A percentile compares a stretch with the other conserved stretches of the same genome.
Conservation (phyloP, 2,797 vertebrate genomes). For the Amblyopsis hoosieri region DNA sequence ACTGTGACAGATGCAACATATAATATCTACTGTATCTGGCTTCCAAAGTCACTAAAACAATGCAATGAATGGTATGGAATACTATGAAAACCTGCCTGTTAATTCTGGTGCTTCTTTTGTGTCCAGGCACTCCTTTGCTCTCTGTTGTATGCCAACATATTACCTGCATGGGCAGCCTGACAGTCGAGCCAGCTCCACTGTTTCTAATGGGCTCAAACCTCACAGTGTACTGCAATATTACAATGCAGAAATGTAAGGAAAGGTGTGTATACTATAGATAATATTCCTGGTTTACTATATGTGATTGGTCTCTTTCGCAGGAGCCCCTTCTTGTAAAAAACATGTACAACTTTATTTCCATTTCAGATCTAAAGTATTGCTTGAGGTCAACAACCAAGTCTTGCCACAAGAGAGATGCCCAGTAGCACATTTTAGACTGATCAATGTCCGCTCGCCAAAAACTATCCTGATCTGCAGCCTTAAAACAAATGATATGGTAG, state of each 20-base stretch:
- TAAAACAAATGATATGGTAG: rapidly evolving
- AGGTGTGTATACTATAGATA: neutral
- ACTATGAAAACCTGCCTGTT: neutral
- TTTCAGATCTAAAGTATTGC: conserved; percentile 39
- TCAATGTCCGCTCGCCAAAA: conserved; percentile 40
- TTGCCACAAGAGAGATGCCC: conserved; percentile 53
- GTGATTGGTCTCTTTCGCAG: neutral
- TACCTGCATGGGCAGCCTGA: conserved; percentile 47
- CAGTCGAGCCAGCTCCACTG: conserved; percentile 46
- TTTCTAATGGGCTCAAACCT: conserved; percentile 72
- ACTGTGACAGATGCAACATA: neutral
- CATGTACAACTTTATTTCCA: conserved; percentile 1
- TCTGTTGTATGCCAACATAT: neutral
- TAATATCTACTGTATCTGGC: neutral
- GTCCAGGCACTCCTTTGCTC: conserved; percentile 31
- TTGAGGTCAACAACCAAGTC: conserved; percentile 58
- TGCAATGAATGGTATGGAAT: neutral
- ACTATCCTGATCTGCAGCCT: conserved; percentile 63
- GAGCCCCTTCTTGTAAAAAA: neutral
- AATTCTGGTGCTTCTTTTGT: neutral
- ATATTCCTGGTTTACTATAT: neutral
- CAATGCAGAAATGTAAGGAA: neutral
- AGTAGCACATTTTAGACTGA: conserved; percentile 58
- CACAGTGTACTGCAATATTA: conserved; percentile 63
- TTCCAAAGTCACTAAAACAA: neutral